Conservation (phyloP, 2,113 vertebrate genomes). For the Gnathonemus longibarbis region DNA sequence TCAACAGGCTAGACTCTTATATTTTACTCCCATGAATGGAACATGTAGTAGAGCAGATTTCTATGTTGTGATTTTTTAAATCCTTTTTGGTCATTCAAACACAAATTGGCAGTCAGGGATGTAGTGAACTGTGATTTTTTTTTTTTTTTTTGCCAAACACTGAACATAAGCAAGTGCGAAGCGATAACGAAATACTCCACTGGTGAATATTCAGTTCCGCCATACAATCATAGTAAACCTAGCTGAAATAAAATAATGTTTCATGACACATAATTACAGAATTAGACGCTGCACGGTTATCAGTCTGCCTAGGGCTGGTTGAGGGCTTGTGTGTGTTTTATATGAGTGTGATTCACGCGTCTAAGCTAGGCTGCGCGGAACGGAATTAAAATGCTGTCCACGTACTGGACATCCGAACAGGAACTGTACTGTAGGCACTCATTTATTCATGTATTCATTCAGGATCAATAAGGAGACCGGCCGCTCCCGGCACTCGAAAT, state of each 20-base stretch:
- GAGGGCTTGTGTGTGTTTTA: neutral
- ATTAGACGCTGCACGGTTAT: neutral
- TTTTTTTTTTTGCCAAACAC: neutral
- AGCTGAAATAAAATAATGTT: neutral
- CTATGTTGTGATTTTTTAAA: neutral
- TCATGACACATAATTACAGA: neutral
- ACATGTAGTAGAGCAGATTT: neutral
- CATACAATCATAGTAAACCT: neutral
- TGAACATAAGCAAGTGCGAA: neutral
- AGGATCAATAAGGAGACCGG: slow-evolving; percentile 23
- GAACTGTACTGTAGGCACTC: slow-evolving; percentile 27
- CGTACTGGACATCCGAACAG: neutral
- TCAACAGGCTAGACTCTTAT: neutral
- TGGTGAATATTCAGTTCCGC: neutral
- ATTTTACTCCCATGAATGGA: neutral
- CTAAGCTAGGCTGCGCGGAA: neutral
- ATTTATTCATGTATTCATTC: slow-evolving; percentile 45
- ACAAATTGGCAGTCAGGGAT: neutral
- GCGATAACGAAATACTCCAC: neutral
- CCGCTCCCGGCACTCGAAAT: slow-evolving; percentile 27
- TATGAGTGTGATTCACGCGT: neutral
- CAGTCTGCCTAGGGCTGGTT: neutral
- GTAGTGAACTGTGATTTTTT: neutral
- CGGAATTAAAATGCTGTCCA: neutral
- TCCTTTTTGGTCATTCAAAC: neutral